Base-by-base conservation (phyloP, 2,797 vertebrate species). In the Poeciliopsis paucimaculata region DNA sequence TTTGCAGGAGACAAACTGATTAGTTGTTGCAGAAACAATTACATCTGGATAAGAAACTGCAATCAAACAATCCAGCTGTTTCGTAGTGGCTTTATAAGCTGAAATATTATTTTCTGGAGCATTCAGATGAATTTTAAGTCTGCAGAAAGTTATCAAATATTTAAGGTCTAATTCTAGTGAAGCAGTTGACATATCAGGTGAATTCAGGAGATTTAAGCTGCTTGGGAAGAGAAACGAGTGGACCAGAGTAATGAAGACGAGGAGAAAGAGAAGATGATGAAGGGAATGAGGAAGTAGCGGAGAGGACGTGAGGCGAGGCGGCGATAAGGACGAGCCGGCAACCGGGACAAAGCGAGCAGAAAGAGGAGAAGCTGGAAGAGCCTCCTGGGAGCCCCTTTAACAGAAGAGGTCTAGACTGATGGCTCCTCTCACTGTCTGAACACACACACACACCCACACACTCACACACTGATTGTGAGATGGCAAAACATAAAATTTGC, bases 391-490 rank as follows among this genome's bases (percentile, higher is more conserved):
- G 74, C 79, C 88, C 75, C 89, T 88, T 94, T 84, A 90, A 93
- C 92, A 91, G 91, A 88, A 85, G 85, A 87, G 93, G 93, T 94
- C 92, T 93, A 94, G 94, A 94, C 93, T 89, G 72, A 82, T 13
- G 82, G 75, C 88, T 87, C 88, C 88, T 87, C 71, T 78, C 8
- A 12, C 78, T 82, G 82, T 84, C 88, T 80, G 34, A 62, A 15
- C 46, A 78, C 78, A 84, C 43, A 75, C 45, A 76, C 47, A 75
- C 77, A 51, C 31, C 70, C 68, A 75, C 74, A 51, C 53, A 12
- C 55, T 6, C 55, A 31, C n/a, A 31, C 57, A 62, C 51, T 26
- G 28, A 31, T 34, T 7, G 13, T 62, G 57, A 62, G 57, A 62
- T 4, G 28, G 28, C 28, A 62, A 62, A 62, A 62, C 57, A 12